Evolutionary conservation across 1,140 invertebrate genomes (phyloP).

Genomic region (Trichonephila inaurata): DNA sequence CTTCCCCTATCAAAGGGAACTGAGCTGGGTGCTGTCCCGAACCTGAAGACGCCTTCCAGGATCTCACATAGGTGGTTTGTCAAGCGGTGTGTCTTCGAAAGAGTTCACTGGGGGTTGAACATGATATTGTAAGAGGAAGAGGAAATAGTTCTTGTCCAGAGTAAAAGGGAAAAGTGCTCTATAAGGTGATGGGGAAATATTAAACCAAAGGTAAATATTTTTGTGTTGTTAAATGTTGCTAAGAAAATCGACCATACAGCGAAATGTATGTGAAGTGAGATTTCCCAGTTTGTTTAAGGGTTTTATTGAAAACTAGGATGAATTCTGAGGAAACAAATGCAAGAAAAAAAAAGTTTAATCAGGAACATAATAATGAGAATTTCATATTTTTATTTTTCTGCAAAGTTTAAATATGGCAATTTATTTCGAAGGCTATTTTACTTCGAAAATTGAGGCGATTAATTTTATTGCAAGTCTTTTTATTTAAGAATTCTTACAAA

Average conservation of each 20-base stretch:
- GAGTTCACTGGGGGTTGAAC: slow-evolving; percentile 15
- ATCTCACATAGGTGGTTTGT: slow-evolving; percentile 50
- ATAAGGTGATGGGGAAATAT: neutral
- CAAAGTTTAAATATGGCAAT: too few relatives aligned
- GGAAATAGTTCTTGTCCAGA: neutral
- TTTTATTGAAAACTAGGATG: too few relatives aligned
- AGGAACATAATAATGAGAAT: too few relatives aligned
- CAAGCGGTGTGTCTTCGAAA: slow-evolving; percentile 53
- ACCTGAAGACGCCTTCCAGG: neutral
- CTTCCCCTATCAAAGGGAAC: neutral
- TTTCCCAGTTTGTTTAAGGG: too few relatives aligned
- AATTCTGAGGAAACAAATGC: too few relatives aligned
- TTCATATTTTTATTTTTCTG: too few relatives aligned
- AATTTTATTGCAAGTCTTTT: too few relatives aligned
- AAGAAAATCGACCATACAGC: neutral
- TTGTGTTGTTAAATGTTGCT: neutral
- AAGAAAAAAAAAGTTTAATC: too few relatives aligned
- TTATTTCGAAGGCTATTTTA: too few relatives aligned
- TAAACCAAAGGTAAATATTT: neutral
- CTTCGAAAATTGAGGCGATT: too few relatives aligned
- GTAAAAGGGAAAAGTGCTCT: neutral
- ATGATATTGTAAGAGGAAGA: neutral
- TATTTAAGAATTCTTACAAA: too few relatives aligned
- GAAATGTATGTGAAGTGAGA: neutral
- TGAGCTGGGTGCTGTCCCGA: slow-evolving; percentile 2